These are phyloP conservation scores for Ceriagrion tenellum DNA, from an alignment of 2,888 invertebrate species.

Conservation along the genomic window DNA sequence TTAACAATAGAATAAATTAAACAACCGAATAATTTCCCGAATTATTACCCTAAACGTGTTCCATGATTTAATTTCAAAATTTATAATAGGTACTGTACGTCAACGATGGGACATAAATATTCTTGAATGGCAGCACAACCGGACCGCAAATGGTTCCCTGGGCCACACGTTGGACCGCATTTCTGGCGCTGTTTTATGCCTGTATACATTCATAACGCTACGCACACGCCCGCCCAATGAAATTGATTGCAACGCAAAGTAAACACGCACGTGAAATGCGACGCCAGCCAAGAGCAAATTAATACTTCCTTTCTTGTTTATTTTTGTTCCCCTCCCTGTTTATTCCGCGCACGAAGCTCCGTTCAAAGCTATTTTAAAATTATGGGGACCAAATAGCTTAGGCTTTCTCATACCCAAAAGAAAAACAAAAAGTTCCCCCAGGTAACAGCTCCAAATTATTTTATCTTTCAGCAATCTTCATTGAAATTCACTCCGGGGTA, in stretches of 20 bases:
- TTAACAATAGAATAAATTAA: neutral
- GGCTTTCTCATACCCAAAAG: neutral
- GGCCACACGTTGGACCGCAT: neutral
- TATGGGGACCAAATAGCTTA: neutral
- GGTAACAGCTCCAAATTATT: neutral
- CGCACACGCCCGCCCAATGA: neutral
- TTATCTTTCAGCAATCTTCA: neutral
- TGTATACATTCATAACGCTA: neutral
- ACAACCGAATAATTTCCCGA: neutral
- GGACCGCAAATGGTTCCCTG: neutral
- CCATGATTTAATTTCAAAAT: neutral
- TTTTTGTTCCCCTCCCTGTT: neutral
- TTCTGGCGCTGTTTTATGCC: conserved; percentile 5
- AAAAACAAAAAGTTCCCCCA: neutral
- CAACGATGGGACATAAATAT: neutral
- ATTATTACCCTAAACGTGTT: neutral
- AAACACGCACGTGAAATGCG: conserved; percentile 14
- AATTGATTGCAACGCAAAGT: neutral
- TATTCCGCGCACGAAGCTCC: neutral
- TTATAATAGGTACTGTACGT: neutral
- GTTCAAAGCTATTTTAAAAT: neutral
- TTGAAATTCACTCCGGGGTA: neutral
- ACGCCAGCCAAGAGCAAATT: conserved; percentile 13
- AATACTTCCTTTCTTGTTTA: neutral
- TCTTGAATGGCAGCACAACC: neutral